Conservation (phyloP, 53 echinoderm and acorn worm species). For the Apostichopus leukothele region DNA sequence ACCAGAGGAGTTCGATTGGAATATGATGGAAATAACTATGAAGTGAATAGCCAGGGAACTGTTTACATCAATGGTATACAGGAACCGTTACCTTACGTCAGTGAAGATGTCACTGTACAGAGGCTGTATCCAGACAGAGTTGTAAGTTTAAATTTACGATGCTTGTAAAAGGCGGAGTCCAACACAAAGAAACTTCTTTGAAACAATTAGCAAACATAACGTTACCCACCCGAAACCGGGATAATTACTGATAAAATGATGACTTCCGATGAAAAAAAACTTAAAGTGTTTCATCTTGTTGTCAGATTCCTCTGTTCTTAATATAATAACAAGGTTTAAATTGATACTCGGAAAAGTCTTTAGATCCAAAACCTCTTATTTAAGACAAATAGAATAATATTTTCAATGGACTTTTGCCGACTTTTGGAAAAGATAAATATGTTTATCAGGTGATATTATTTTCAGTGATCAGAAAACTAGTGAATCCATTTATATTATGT, state of each 20-base stretch:
- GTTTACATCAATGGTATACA: not conserved
- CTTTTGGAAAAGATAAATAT: no score
- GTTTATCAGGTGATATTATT: no score
- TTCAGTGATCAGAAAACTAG: no score
- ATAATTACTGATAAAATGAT: not conserved
- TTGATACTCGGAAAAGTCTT: not conserved
- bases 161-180: constrained; percentile 3
- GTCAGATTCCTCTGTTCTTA: no score
- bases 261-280: no score
- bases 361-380: no score
- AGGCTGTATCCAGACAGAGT: constrained; percentile 1
- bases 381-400: no score
- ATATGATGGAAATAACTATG: not conserved
- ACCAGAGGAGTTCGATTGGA: not conserved
- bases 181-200: not conserved
- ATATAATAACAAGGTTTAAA: no score
- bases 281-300: no score
- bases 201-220: constrained; percentile 2
- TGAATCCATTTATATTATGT: no score
- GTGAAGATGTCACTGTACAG: not conserved
- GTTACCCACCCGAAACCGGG: not conserved
- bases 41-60: not conserved
- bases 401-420: no score
- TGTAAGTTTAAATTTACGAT: not conserved
- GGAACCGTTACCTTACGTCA: not conserved